Conservation (phyloP, 2,113 vertebrate species). For the Collichthys lucidus region DNA sequence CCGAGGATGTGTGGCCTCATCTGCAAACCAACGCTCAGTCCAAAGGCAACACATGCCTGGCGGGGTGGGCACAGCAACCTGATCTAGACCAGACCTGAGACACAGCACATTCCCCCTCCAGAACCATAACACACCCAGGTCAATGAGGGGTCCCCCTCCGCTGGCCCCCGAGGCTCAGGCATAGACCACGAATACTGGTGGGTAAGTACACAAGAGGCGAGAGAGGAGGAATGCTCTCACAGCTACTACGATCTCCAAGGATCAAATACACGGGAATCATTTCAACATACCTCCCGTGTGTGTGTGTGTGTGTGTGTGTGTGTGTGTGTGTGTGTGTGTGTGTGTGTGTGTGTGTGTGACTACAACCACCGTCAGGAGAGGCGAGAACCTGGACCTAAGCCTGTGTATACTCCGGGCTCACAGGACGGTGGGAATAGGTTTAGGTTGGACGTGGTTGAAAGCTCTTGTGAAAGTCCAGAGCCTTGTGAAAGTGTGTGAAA, state of each 20-base stretch:
- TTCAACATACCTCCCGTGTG: constrained; percentile 54
- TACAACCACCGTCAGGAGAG: constrained; percentile 37
- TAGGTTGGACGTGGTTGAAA: constrained; percentile 65
- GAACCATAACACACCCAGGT: constrained; percentile 71
- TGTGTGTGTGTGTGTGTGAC: constrained; percentile 25
- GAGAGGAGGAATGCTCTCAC: constrained; percentile 38
- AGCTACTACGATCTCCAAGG: constrained; percentile 35
- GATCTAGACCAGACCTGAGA: constrained; percentile 70
- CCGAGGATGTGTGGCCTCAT: constrained; percentile 31
- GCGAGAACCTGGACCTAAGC: constrained; percentile 56
- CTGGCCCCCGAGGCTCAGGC: constrained; percentile 26
- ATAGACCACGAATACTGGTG: constrained; percentile 34
- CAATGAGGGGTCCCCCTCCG: constrained; percentile 47
- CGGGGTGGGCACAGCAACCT: constrained; percentile 52
- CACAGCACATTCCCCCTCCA: constrained; percentile 64
- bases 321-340: constrained; percentile 21
- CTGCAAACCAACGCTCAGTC: constrained; percentile 33
- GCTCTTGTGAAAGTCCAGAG: constrained; percentile 39
- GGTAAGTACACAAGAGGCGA: constrained; percentile 42
- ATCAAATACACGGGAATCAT: constrained; percentile 62
- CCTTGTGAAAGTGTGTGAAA: constrained; percentile 39
- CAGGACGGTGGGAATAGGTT: constrained; percentile 57
- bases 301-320: constrained; percentile 22
- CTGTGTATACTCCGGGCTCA: constrained; percentile 53
- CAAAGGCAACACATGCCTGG: constrained; percentile 59